phyloP scores from a whole-genome alignment of 2,113 vertebrate genomes.

The Myiozetetes cayanensis region DNA sequence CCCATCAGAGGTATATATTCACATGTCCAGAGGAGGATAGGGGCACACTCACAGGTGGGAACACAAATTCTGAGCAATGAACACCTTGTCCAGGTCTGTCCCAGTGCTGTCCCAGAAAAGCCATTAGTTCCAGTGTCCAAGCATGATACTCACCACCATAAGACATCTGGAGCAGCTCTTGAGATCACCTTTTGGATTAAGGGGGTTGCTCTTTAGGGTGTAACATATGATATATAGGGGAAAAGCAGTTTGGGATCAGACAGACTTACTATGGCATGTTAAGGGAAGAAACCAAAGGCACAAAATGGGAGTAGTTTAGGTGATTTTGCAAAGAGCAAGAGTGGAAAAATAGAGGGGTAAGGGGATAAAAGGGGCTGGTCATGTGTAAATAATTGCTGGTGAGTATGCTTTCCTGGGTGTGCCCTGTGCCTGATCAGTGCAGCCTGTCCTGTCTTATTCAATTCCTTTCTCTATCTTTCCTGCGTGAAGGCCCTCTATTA shows the following conservation, averaged over 20 bases:
- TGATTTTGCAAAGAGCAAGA: background rate
- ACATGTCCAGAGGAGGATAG: background rate
- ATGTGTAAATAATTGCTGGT: background rate
- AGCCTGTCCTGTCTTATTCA: background rate
- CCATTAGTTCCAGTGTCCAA: background rate
- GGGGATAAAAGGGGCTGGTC: background rate
- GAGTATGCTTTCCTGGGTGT: background rate
- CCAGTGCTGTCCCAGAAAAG: background rate
- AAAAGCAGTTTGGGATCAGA: background rate
- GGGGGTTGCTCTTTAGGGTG: background rate
- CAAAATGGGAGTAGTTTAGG: background rate
- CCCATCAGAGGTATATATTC: background rate
- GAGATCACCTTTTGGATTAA: background rate
- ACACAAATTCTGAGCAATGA: background rate
- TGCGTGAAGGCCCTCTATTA: background rate
- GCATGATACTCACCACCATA: background rate
- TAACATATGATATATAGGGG: fast-evolving
- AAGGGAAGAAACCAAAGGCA: background rate
- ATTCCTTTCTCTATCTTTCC: background rate
- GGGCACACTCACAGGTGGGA: background rate
- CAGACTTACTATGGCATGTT: background rate
- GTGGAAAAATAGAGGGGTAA: background rate
- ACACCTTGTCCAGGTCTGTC: background rate
- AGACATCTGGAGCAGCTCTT: background rate
- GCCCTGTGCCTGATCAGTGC: background rate